Evolutionary conservation across 2,888 invertebrate species (phyloP), one percentile per base, ranked within the genome.

Genomic region (Drosophila buzzatii): DNA sequence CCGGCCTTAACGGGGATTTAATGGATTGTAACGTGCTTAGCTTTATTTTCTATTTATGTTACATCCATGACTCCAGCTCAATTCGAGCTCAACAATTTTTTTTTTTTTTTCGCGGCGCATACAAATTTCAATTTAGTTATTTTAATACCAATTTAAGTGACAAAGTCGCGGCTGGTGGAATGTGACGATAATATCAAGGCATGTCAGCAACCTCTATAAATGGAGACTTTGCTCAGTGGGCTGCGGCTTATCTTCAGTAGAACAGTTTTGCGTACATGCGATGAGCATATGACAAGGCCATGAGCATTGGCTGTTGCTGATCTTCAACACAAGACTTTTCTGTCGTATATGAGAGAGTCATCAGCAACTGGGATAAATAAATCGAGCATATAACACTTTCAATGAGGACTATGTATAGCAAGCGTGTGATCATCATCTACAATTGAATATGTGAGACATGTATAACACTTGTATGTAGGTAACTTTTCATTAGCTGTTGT

Each of bases 111-210:
- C 27, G 67, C 41, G 45, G 6, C 65, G 88, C 79, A 87, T 82
- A 85, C 74, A 67, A 82, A 81, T 85, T 71, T 42, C 49, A 42
- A 61, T 74, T 61, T 70, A 85, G 71, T 85, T 62, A 65, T 68
- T 74, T 82, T 85, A 76, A 85, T 87, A 68, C 35, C 53, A 72
- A 76, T 87, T 85, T 85, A 85, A 87, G 85, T 87, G 84, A 60
- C 61, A 72, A 82, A 75, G 74, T 72, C 69, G 67, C 42, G 60
- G 31, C 31, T 53, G 18, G 18, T 53, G 39, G 64, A 41, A 67
- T 71, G 64, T 60, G 45, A 56, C 27, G 60, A 61, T 74, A n/a
- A 64, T 65, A 83, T 85, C 83, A 71, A 63, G 52, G 23, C 57
- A 56, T 66, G 80, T 61, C 85, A 80, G 78, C 44, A 57, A 20